Conservation (phyloP, 2,797 vertebrate species). For the Phalloptychus januarius region DNA sequence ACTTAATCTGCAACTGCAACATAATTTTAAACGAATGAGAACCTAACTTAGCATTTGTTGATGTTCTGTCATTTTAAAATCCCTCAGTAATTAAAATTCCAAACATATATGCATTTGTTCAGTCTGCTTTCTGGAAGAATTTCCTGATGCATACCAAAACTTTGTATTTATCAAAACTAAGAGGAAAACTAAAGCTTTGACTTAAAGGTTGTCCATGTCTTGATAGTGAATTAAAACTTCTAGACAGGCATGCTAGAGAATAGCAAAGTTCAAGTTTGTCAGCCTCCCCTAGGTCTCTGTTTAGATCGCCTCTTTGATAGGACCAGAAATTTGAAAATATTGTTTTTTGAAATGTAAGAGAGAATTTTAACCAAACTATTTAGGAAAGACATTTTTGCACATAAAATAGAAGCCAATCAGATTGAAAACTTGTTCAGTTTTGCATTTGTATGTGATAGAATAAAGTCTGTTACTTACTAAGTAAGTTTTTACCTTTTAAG, state of each 20-base stretch:
- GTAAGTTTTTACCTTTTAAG: background rate
- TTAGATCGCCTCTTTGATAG: background rate
- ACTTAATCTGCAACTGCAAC: background rate
- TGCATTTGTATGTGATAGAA: background rate
- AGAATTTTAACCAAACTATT: background rate
- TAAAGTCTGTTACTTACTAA: background rate
- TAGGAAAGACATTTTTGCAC: background rate
- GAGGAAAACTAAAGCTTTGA: background rate
- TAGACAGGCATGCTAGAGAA: background rate
- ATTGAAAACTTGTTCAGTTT: background rate
- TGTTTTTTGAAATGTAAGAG: background rate
- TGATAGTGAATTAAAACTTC: background rate
- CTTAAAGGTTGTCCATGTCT: background rate
- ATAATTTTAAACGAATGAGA: background rate
- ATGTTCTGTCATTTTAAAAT: constrained; percentile 2
- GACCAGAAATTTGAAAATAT: background rate
- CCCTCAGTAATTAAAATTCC: background rate
- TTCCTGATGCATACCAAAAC: background rate
- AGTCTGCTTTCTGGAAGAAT: background rate
- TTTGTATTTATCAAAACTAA: no score
- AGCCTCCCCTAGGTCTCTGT: background rate
- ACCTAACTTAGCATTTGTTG: background rate
- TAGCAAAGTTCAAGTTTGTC: background rate
- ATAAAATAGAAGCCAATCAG: background rate
- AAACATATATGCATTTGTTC: background rate